A percentile compares a stretch with the other conserved stretches of the same genome.
These are phyloP conservation scores for Melolontha melolontha DNA, from an alignment of 2,888 invertebrate species.

Conservation along the genomic window DNA sequence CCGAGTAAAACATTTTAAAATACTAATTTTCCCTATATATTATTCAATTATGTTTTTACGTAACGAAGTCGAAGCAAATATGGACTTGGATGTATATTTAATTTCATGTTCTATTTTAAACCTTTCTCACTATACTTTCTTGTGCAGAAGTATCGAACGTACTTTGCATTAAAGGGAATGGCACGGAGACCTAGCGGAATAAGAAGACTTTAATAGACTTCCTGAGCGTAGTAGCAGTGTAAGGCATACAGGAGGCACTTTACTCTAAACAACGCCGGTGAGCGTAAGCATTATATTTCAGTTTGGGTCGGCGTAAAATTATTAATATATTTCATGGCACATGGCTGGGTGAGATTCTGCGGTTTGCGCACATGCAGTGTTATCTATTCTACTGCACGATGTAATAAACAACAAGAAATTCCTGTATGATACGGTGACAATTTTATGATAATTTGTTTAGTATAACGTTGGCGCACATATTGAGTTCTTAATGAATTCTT, in stretches of 20 bases:
- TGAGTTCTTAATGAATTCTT: not conserved
- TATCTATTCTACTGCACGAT: slow-evolving; percentile 8
- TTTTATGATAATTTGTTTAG: not conserved
- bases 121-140: too few relatives aligned
- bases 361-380: slow-evolving; percentile 9
- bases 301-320: slow-evolving; percentile 15
- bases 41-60: too few relatives aligned
- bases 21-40: too few relatives aligned
- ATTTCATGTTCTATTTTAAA: too few relatives aligned
- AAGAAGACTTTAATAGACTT: too few relatives aligned
- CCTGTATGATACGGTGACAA: not conserved
- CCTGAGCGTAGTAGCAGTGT: too few relatives aligned
- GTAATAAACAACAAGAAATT: slow-evolving; percentile 6
- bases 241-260: too few relatives aligned
- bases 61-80: too few relatives aligned
- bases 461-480: not conserved
- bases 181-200: not conserved
- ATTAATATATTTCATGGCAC: slow-evolving; percentile 11
- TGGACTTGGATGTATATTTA: too few relatives aligned
- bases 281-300: slow-evolving; percentile 3
- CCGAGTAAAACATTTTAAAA: too few relatives aligned
- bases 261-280: not conserved
- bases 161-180: too few relatives aligned
- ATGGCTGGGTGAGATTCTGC: not conserved
- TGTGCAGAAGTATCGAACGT: too few relatives aligned